Evolutionary conservation across 2,113 vertebrate species (phyloP).

Genomic region (zebrafish (Danio rerio)): DNA sequence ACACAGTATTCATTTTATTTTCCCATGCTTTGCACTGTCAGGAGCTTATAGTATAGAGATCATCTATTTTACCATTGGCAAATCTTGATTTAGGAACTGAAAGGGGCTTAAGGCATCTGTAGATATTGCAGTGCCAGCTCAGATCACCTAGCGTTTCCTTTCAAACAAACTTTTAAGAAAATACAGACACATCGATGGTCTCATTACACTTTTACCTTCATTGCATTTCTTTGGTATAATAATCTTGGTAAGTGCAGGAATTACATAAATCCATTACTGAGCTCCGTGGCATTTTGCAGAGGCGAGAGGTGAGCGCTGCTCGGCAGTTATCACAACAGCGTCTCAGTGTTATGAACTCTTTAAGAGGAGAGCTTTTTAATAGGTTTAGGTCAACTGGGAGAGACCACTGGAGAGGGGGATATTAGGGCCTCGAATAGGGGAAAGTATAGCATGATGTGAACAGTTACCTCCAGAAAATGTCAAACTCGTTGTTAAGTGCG

Average conservation of each 20-base stretch:
- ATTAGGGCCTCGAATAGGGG: conserved; percentile 74
- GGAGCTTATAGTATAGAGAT: not conserved
- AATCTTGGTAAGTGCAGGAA: conserved; percentile 81
- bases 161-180: conserved; percentile 55
- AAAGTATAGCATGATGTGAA: conserved; percentile 73
- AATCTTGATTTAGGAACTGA: not conserved
- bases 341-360: conserved; percentile 78
- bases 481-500: conserved; percentile 62
- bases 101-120: not conserved
- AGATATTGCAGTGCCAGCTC: conserved; percentile 5
- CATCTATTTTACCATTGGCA: not conserved
- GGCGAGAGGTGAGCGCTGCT: conserved; percentile 77
- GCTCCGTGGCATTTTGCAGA: conserved; percentile 78
- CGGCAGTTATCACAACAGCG: conserved; percentile 78
- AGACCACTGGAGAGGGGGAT: conserved; percentile 73
- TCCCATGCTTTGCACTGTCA: not conserved
- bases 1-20: not conserved
- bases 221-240: conserved; percentile 68
- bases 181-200: conserved; percentile 65
- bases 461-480: conserved; percentile 80
- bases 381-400: conserved; percentile 76
- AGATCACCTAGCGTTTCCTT: conserved; percentile 18
- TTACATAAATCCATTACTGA: conserved; percentile 83
- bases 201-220: conserved; percentile 70
- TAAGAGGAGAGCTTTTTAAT: conserved; percentile 81